phyloP scores from a whole-genome alignment of 2,113 vertebrate genomes.

The Calidris pygmaea region DNA sequence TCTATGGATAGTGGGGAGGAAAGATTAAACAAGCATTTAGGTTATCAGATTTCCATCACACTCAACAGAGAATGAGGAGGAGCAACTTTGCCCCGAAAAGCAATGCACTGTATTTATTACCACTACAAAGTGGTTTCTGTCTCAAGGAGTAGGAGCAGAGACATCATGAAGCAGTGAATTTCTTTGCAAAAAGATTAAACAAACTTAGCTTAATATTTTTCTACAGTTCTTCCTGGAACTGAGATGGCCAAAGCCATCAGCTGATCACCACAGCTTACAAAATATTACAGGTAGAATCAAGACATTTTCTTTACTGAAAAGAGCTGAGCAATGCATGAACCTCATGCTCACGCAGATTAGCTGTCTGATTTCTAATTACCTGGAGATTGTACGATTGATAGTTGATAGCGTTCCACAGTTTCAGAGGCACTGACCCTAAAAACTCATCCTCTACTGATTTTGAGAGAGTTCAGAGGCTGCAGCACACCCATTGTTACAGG shows the following conservation, averaged over 20 bases:
- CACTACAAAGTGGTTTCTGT: background rate
- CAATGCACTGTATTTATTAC: background rate
- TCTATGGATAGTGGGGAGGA: background rate
- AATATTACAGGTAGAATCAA: background rate
- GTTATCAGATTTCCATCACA: slow-evolving; percentile 1
- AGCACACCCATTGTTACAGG: background rate
- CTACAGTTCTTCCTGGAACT: background rate
- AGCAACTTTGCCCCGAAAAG: background rate
- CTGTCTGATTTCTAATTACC: background rate
- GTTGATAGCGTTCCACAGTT: background rate
- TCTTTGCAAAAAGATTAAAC: background rate
- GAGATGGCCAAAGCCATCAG: background rate
- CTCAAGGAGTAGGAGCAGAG: background rate
- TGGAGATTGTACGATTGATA: background rate
- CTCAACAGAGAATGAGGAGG: background rate
- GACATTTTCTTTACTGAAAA: background rate
- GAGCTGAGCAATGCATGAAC: background rate
- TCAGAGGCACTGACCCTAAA: background rate
- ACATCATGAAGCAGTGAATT: background rate
- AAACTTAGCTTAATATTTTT: background rate
- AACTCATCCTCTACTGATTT: background rate
- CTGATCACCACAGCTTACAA: background rate
- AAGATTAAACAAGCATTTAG: background rate
- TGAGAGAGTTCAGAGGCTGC: background rate
- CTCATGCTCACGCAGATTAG: background rate